Base-by-base conservation (phyloP, 2,113 vertebrate species). In the Telmatochromis brichardi region DNA sequence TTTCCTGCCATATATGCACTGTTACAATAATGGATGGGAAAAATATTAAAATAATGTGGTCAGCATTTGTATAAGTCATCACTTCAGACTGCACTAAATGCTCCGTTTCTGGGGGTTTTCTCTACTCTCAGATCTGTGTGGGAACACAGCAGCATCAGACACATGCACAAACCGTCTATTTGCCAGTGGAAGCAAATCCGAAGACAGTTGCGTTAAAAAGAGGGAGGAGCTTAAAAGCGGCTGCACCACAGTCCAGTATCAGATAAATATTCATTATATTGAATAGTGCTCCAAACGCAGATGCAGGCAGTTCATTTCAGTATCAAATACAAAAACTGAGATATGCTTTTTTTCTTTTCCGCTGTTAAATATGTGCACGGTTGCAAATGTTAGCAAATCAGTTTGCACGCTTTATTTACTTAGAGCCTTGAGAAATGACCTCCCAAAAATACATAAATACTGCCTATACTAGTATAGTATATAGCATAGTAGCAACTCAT, bases 151-250 rank as follows among this genome's bases (percentile, higher is more conserved):
- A 13, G 45, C 45, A 6, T 78, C 45, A 50, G 6, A 33, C 45
- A 78, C 73, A 50, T 51, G 45, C 45, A 33, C 45, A 78, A 78
- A 51, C 73, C 45, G 5, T 50, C 42, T 78, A 31, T 78, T 78
- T 78, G 45, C 45, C 19, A 78, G 45, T 51, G 45, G 73, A 50
- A 78, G 26, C 26, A 50, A 51, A 78, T 78, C 17, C 2, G 26
- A 78, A 78, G 17, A 51, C 6, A 51, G 15, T 12, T 7, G 9
- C 0, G 1, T 50, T 50, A 12, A 31, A 47, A 50, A 78, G 73
- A 50, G 73, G 45, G 26, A 78, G 26, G 71, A 13, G 45, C 45
- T 78, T 76, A 47, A 50, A 51, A 13, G 26, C 17, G 21, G 40
- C 45, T 33, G 45, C 45, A 33, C 6, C 26, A 33, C 9, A 50